Evolutionary conservation across 1,140 invertebrate species (phyloP), one percentile per base, ranked within the genome.

Genomic region (Atta colombica): DNA sequence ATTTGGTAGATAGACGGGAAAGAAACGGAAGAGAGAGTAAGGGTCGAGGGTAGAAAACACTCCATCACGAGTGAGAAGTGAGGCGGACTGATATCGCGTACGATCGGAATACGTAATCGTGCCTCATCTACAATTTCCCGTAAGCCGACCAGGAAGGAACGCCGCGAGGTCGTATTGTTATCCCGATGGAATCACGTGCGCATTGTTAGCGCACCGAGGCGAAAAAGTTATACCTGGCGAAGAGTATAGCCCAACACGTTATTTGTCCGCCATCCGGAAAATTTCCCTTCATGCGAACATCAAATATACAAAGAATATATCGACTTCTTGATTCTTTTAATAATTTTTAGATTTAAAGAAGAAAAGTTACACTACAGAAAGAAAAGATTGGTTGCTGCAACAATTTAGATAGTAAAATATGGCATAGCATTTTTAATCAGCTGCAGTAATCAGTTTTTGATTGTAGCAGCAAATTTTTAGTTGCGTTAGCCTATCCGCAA

Each of bases 51-150:
- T 77, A 92, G 93, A 94, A 93, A 93, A 94, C 93, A 93, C 93
- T 94, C 91, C 93, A 93, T 94, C 93, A 94, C 91, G 66, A 89
- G 89, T 78, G 88, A 90, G 90, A 86, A 86, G 88, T 84, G 77
- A 89, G 88, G 90, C 82, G 85, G 86, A 85, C 87, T 87, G 91
- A 91, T 94, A 94, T 94, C 94, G 91, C 89, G 89, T 93, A 92
- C 92, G 93, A 93, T 94, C 92, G 91, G 93, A 93, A 93, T 94
- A 94, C 93, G 90, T 93, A 94, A 94, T 94, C 94, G 91, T 82
- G 91, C 86, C 92, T 94, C 94, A 93, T 94, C 93, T 94, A 94
- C 93, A 93, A 94, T 94, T 90, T 94, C 92, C 91, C 90, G 92
- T 89, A 87, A 87, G 81, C 75, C 87, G 87, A 91, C 87, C 87